These are phyloP conservation scores for Drosophila funebris DNA, from an alignment of 1,140 invertebrate species.

Conservation along the genomic window DNA sequence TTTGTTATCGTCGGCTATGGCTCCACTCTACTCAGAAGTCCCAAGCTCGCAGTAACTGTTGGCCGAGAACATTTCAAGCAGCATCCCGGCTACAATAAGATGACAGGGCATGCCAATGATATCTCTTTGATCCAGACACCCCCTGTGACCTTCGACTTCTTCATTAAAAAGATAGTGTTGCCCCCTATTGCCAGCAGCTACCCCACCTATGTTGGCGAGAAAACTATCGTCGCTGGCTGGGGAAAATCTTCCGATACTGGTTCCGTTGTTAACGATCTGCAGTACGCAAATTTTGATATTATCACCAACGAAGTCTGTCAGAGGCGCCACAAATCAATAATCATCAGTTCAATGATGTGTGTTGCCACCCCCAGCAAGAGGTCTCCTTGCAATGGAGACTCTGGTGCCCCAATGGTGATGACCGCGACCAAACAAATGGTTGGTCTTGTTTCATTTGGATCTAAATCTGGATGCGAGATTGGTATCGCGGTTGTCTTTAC, in stretches of 20 bases:
- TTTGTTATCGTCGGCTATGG: too few species aligned
- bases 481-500: slow-evolving; percentile 85
- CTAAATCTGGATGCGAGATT: slow-evolving; percentile 83
- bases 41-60: neutral
- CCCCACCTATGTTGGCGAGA: slow-evolving; percentile 46
- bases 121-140: slow-evolving; percentile 67
- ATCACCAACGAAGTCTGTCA: slow-evolving; percentile 37
- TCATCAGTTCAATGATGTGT: too few species aligned
- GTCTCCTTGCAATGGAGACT: slow-evolving; percentile 83
- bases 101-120: slow-evolving; percentile 55
- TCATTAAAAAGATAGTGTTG: slow-evolving; percentile 27
- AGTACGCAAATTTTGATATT: slow-evolving; percentile 21
- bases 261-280: slow-evolving; percentile 29
- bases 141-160: neutral
- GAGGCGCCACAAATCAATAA: slow-evolving; percentile 50
- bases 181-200: slow-evolving; percentile 52
- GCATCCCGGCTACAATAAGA: slow-evolving; percentile 43
- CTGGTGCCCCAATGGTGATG: slow-evolving; percentile 84
- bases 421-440: slow-evolving; percentile 40
- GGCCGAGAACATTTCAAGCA: too few species aligned
- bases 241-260: slow-evolving; percentile 39
- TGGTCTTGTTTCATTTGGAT: slow-evolving; percentile 85
- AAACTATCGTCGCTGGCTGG: slow-evolving; percentile 60
- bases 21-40: too few species aligned
- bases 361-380: slow-evolving; percentile 22